Evolutionary conservation across 2,113 vertebrate genomes (phyloP).

Genomic region (Erythrocercus mccallii): DNA sequence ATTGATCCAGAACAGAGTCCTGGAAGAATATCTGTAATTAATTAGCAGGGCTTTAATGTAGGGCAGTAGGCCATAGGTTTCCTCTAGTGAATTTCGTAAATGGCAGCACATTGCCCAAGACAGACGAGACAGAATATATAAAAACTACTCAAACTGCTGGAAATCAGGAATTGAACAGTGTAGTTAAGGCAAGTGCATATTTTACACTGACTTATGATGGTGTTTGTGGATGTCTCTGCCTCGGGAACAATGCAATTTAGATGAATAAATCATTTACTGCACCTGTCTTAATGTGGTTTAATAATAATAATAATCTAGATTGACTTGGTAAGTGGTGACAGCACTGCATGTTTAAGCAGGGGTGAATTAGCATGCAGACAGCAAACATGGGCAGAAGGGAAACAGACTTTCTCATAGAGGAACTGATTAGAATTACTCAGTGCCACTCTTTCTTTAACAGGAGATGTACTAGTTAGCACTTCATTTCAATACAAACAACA

Average conservation of each 20-base stretch:
- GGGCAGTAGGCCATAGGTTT: conserved; percentile 21
- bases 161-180: not conserved
- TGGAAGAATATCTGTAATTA: conserved; percentile 44
- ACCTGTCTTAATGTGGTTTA: not conserved
- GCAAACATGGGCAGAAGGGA: conserved; percentile 39
- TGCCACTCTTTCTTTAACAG: conserved; percentile 6
- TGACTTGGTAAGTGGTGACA: not conserved
- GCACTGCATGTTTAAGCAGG: not conserved
- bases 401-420: conserved; percentile 49
- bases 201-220: not conserved
- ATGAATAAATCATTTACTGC: not conserved
- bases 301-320: not conserved
- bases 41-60: conserved; percentile 39
- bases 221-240: not conserved
- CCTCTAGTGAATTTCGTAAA: not conserved
- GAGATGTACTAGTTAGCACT: conserved; percentile 48
- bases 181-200: not conserved
- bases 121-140: not conserved
- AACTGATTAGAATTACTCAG: conserved; percentile 37
- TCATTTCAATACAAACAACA: conserved; percentile 25
- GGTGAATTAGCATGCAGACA: conserved; percentile 61
- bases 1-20: conserved; percentile 17
- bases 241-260: not conserved
- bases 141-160: not conserved
- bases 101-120: not conserved